Base-by-base conservation (phyloP, 1,140 invertebrate species). In the Uloborus diversus region DNA sequence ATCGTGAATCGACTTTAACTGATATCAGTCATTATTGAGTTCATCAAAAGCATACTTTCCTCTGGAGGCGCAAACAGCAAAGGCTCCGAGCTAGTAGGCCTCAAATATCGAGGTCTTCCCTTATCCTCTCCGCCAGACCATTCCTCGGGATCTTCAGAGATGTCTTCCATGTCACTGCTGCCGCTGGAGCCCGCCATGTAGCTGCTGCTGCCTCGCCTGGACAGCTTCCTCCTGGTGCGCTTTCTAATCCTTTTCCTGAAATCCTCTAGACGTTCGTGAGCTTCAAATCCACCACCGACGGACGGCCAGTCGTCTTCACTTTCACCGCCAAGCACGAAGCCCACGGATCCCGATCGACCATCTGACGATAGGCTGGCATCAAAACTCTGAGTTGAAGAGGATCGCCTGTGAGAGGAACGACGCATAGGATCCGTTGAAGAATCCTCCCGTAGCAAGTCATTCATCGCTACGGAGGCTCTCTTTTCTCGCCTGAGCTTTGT, bases 111-210 rank as follows among this genome's bases (percentile, higher is more conserved):
- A 42, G 11, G 23, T 17, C 17, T 25, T 51, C 28, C 35, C 56
- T 71, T 27, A n/a, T n/a, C n/a, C n/a, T n/a, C 64, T 57, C 28
- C 35, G 47, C 13, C 49, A 35, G n/a, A 56, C 56, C 13, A 51
- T 65, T 23, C 42, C 64, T 76, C 51, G 2, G 56, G 57, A 17
- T 51, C 73, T 30, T 82, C 76, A 13, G 64, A 61, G 13, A 83
- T 83, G 69, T 83, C 82, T 25, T 83, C 82, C 82, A 83, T 83
- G 56, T 81, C 80, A 62, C 81, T 82, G 35, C 69, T 73, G 17
- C 79, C 49, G 28, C 80, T 65, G 1, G 71, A 78, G 28, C 70
- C 37, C 20, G 30, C 57, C 51, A 73, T n/a, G 20, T 37, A 53
- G 13, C 61, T 64, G 23, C 80, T 35, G 5, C 57, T 51, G 25